Conservation (phyloP, 1,140 invertebrate genomes). For the Phortica variegata region DNA sequence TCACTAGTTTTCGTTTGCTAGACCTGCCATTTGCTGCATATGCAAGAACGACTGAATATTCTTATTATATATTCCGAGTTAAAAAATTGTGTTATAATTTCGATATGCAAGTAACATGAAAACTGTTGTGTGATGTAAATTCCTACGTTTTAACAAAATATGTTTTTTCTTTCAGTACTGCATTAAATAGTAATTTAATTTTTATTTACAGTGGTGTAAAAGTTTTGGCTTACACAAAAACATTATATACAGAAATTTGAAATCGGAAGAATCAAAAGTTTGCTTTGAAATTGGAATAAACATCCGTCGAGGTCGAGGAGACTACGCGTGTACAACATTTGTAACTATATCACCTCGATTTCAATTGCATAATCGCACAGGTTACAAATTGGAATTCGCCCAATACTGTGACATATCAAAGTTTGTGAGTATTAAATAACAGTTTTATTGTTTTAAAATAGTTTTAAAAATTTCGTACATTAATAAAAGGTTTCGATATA, state of each 20-base stretch:
- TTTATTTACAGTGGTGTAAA: constrained; percentile 70
- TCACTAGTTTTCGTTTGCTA: too few relatives aligned
- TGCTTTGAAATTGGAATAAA: constrained; percentile 81
- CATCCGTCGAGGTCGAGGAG: constrained; percentile 80
- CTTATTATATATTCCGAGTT: neutral
- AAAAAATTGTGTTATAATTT: neutral
- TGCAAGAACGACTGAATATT: neutral
- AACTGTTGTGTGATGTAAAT: too few relatives aligned
- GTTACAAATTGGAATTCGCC: constrained; percentile 78
- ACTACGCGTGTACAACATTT: constrained; percentile 86
- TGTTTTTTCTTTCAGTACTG: neutral
- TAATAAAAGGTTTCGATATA: too few relatives aligned
- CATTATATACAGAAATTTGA: constrained; percentile 37
- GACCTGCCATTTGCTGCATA: too few relatives aligned
- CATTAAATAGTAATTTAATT: neutral
- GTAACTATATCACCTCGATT: constrained; percentile 91
- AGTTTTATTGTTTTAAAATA: too few relatives aligned
- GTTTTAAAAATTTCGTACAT: too few relatives aligned
- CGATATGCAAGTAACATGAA: too few relatives aligned
- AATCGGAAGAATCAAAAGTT: constrained; percentile 40
- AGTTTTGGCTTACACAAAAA: constrained; percentile 66
- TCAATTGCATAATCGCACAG: constrained; percentile 89
- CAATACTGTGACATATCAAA: constrained; percentile 77
- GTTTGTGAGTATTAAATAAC: constrained; percentile 53
- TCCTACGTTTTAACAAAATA: neutral